Base-by-base conservation (phyloP, 1,140 invertebrate genomes). In the Vanessa tameamea region DNA sequence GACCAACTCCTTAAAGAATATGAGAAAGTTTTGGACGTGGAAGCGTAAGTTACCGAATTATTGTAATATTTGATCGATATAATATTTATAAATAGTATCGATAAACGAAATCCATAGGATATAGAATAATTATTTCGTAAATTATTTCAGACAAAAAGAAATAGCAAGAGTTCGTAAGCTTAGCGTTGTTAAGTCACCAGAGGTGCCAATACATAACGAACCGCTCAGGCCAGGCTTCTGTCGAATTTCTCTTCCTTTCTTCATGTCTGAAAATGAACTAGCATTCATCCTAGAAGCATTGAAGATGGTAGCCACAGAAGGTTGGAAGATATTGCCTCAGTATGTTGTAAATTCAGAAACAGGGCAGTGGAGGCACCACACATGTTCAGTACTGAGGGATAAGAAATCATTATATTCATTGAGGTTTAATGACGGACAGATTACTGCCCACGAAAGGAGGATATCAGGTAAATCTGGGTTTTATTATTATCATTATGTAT, bases 291-390 rank as follows among this genome's bases (percentile, higher is more conserved):
- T 98, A 66, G 96, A 97, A 89, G 97, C 97, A 0, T 88, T 99
- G 13, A 96, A 97, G 89, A 96, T 98, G 95, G 96, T 98, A 0
- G 97, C 97, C 0, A 96, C 96, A 1, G 95, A 98, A 92, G 97
- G 96, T 0, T 98, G 97, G 97, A 97, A 97, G 83, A 94, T 98
- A 47, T 87, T 99, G 57, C 97, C 97, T 0, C 96, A 98, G 82
- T 98, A 98, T 84, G 94, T 95, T 9, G 94, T 97, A 13, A 97
- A 98, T 88, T 94, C 96, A 6, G 96, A 98, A 87, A 98, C 97
- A 11, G 97, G 96, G 1, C 97, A 98, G 92, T 99, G 97, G 97
- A 94, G 96, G 72, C 97, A 98, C 87, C 95, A 96, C 83, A 95
- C 96, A 1, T 96, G 97, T 84, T 94, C 95, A 53, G 95, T 96